Evolutionary conservation across 2,113 vertebrate genomes (phyloP).

Genomic region (Periophthalmus modestus): DNA sequence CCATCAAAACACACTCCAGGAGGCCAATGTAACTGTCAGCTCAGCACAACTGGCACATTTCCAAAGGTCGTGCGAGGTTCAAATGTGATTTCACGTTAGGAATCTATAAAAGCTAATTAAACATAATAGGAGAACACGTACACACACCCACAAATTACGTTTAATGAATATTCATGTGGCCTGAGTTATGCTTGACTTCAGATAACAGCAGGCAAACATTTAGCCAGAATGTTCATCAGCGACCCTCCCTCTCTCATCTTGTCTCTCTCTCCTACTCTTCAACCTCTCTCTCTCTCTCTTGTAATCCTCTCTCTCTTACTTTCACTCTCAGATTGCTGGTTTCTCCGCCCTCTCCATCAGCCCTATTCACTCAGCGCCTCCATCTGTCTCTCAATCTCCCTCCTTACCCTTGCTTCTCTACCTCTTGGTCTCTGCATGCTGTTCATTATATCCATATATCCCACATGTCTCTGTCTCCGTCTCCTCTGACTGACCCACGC

Average conservation of each 20-base stretch:
- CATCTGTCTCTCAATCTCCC: slow-evolving; percentile 51
- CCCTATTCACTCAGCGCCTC: slow-evolving; percentile 48
- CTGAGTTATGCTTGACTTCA: slow-evolving; percentile 63
- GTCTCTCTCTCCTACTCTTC: not conserved
- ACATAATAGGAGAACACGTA: slow-evolving; percentile 30
- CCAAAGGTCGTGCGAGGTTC: slow-evolving; percentile 62
- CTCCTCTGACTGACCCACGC: slow-evolving; percentile 46
- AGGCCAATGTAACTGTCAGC: slow-evolving; percentile 13
- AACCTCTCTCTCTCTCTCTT: not conserved
- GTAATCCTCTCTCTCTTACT: not conserved
- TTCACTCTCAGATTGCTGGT: not conserved
- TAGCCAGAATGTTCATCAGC: slow-evolving; percentile 43
- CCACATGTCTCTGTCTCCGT: not conserved
- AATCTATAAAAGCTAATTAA: slow-evolving; percentile 65
- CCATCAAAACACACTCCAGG: slow-evolving; percentile 17
- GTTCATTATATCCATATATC: slow-evolving; percentile 32
- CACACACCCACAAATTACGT: slow-evolving; percentile 30
- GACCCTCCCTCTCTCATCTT: slow-evolving; percentile 6
- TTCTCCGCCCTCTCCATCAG: slow-evolving; percentile 38
- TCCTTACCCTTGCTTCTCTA: slow-evolving; percentile 22
- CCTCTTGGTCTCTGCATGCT: slow-evolving; percentile 25
- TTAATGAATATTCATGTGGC: slow-evolving; percentile 70
- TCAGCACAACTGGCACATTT: slow-evolving; percentile 28
- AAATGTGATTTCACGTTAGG: slow-evolving; percentile 53
- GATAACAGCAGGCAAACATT: slow-evolving; percentile 64